Base-by-base conservation (phyloP, 2,113 vertebrate genomes). In the Stegostoma tigrinum region DNA sequence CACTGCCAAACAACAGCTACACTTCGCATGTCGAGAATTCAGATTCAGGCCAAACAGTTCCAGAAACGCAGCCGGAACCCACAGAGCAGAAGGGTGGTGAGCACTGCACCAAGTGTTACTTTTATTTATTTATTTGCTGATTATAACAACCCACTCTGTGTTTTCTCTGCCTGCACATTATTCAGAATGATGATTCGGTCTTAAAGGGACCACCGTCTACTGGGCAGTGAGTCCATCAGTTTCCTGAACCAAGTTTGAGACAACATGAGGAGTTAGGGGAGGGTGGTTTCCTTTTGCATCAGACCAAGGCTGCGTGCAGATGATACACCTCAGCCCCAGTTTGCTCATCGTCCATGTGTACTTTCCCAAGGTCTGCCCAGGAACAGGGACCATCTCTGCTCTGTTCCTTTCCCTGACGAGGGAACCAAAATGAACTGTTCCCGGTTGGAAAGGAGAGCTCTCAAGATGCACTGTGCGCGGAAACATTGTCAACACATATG, bases 1-100 rank as follows among this genome's bases (percentile, higher is more conserved):
- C 93, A 17, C 66, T 95, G 93, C 93, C 93, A 45, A 70, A 95
- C 93, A 72, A 70, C 66, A 95, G 93, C 48, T 95, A 72, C 42
- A 30, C 5, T 48, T 68, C 66, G 27, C 93, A 95, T 42, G 38
- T 24, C 21, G 93, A 45, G 38, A 95, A 48, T 15, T 15, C 93
- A 30, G 38, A 24, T 68, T 48, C 42, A 7, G 42, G 66, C 93
- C 64, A 42, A 42, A 7, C 38, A 0, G 23, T 70, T 5, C 2
- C 93, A 42, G 38, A 24, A 42, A 70, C 42, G 15, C 38, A 95
- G 38, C 38, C 66, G 2, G 66, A n/a, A 10, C 67, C 93, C 2
- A 48, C 66, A 30, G 93, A 95, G 8, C 66, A 45, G 10, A 72
- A 42, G 48, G 67, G 38, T 45, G 93, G 93, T 95, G 93, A 95